Percentiles rank a stretch among this genome's conserved stretches.
phyloP scores from a whole-genome alignment of 2,113 vertebrate species.

The Amphiprion ocellaris region DNA sequence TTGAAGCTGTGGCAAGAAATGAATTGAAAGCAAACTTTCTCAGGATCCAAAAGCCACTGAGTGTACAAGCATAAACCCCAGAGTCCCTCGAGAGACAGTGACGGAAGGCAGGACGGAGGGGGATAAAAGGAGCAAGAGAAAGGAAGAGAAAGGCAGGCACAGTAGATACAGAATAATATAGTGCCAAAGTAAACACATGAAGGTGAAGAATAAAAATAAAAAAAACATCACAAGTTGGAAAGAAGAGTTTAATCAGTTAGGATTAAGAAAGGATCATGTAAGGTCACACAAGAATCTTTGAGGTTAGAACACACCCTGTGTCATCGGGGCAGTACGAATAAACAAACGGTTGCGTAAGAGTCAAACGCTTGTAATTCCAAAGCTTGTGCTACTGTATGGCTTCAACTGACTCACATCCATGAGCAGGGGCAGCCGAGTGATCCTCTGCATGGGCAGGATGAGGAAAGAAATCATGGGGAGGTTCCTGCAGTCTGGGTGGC shows the following conservation, averaged over 20 bases:
- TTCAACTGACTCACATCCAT: constrained; percentile 93
- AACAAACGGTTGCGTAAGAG: constrained; percentile 64
- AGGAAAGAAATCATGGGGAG: constrained; percentile 99
- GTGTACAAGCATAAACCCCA: constrained; percentile 64
- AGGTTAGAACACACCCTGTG: constrained; percentile 28
- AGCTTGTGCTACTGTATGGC: constrained; percentile 20
- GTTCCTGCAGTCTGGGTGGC: constrained; percentile 93
- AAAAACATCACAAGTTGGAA: constrained; percentile 16
- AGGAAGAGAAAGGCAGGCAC: constrained; percentile 20
- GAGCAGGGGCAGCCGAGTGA: constrained; percentile 94
- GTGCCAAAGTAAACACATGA: constrained; percentile 43
- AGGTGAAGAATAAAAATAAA: constrained; percentile 28
- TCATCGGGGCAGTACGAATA: constrained; percentile 10
- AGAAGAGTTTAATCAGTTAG: constrained; percentile 7
- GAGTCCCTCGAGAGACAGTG: constrained; percentile 50
- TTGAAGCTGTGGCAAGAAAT: constrained; percentile 64
- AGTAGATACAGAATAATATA: constrained; percentile 17
- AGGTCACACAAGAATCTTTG: constrained; percentile 40
- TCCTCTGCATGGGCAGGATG: constrained; percentile 98
- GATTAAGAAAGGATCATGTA: constrained; percentile 19
- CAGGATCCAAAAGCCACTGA: constrained; percentile 72
- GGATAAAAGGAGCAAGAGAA: constrained; percentile 35
- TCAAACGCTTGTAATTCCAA: constrained; percentile 43
- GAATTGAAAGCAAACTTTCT: constrained; percentile 76
- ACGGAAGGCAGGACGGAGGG: constrained; percentile 26